Percentiles rank a stretch among this genome's conserved stretches.
phyloP scores from a whole-genome alignment of 2,797 vertebrate genomes.

The Lindbergichthys nudifrons region DNA sequence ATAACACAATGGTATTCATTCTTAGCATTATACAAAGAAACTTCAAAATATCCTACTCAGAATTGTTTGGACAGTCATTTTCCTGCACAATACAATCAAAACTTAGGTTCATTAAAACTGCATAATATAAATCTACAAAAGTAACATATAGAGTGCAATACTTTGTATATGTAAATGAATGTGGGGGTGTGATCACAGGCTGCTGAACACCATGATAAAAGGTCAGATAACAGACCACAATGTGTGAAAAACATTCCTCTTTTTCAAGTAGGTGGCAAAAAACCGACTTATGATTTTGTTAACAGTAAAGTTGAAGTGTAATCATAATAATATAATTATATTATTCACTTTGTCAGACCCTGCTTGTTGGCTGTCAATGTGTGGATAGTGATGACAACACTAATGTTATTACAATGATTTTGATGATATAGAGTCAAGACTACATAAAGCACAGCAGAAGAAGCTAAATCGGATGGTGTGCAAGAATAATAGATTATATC shows the following conservation, averaged over 20 bases:
- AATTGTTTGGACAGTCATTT: neutral
- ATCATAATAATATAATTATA: constrained; percentile 26
- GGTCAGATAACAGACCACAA: neutral
- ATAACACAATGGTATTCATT: neutral
- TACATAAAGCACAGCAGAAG: neutral
- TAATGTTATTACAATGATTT: neutral
- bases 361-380: constrained; percentile 8
- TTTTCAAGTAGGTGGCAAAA: constrained; percentile 6
- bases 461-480: neutral
- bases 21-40: neutral
- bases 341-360: constrained; percentile 14
- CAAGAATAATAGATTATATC: constrained; percentile 16
- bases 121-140: neutral
- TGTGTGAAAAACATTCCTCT: neutral
- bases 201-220: neutral
- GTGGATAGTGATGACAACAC: neutral
- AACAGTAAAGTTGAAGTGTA: constrained; percentile 22
- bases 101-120: neutral
- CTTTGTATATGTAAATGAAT: neutral
- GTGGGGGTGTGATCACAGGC: neutral
- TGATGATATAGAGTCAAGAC: neutral
- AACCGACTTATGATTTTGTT: constrained; percentile 4
- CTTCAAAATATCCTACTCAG: neutral
- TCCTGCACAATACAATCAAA: neutral
- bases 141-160: neutral